Evolutionary conservation across 1,140 invertebrate genomes (phyloP).

Genomic region (Chrysomallon squamiferum): DNA sequence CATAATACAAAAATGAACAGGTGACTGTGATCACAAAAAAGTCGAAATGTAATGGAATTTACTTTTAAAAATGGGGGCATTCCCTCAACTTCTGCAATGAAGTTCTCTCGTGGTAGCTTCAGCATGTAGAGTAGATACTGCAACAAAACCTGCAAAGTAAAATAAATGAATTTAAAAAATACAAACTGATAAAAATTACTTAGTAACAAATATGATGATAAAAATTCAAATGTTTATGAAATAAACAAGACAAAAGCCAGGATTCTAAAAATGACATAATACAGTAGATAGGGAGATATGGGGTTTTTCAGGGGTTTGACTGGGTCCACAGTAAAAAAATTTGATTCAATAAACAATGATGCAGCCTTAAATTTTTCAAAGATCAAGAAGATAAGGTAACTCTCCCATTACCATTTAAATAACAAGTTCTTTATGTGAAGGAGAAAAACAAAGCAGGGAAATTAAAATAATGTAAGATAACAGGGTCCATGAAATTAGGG

Average conservation of each 20-base stretch:
- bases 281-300: background rate
- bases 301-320: too few species aligned
- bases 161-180: background rate
- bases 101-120: background rate
- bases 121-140: constrained; percentile 16
- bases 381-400: too few species aligned
- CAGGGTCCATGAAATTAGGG: too few species aligned
- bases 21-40: background rate
- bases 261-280: background rate
- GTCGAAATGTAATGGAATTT: background rate
- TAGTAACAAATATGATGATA: background rate
- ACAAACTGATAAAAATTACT: background rate
- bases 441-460: too few species aligned
- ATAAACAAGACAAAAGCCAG: background rate
- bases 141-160: constrained; percentile 5
- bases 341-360: too few species aligned
- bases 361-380: too few species aligned
- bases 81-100: background rate
- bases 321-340: too few species aligned
- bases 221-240: background rate
- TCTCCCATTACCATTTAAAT: too few species aligned
- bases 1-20: too few species aligned
- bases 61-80: background rate
- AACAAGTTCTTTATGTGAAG: too few species aligned
- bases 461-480: too few species aligned